A percentile compares a stretch with the other conserved stretches of the same genome.
phyloP scores from a whole-genome alignment of 2,888 invertebrate species.

The Heliconius cydno region DNA sequence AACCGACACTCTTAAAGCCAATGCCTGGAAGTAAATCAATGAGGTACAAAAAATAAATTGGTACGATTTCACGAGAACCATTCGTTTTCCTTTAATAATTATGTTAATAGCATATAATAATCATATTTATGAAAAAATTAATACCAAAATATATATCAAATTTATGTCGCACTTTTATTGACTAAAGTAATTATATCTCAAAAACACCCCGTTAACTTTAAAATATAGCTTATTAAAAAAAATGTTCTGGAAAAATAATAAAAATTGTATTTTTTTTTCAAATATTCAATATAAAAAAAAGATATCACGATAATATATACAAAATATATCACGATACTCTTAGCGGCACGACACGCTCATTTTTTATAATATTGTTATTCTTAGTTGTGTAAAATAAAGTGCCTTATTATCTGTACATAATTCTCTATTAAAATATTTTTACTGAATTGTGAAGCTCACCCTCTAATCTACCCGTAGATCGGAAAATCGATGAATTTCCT shows the following conservation, averaged over 20 bases:
- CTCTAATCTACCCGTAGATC: neutral
- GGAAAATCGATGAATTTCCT: neutral
- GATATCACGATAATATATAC: no score
- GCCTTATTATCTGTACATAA: neutral
- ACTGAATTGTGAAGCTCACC: no score
- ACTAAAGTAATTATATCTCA: neutral
- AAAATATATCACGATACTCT: no score
- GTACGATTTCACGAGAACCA: constrained; percentile 42
- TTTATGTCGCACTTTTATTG: neutral
- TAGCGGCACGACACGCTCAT: no score
- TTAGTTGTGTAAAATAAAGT: neutral
- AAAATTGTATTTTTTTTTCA: no score
- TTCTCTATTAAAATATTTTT: neutral
- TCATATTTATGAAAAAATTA: neutral
- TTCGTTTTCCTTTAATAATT: neutral
- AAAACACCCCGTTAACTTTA: no score
- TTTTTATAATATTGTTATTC: neutral
- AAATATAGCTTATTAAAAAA: no score
- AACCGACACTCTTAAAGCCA: constrained; percentile 44
- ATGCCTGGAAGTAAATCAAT: constrained; percentile 42
- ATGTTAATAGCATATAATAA: neutral
- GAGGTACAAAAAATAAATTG: constrained; percentile 55
- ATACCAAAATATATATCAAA: no score
- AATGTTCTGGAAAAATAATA: no score
- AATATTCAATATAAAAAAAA: no score